phyloP scores from a whole-genome alignment of 2,888 invertebrate genomes.

The Cetonia aurata region DNA sequence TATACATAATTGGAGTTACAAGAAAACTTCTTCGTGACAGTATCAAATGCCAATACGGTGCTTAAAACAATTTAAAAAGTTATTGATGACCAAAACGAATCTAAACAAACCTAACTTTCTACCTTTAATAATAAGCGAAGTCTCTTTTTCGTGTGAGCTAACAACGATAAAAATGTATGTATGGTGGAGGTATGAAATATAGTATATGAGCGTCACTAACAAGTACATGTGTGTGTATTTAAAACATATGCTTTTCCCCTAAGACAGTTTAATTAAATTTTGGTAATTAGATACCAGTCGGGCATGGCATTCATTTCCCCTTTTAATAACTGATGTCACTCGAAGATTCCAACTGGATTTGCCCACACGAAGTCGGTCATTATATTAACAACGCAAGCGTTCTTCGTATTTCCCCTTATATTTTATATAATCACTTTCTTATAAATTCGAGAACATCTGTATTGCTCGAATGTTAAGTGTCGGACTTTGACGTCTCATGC shows the following conservation, averaged over 20 bases:
- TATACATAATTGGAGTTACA: too few species aligned
- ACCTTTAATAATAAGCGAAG: too few species aligned
- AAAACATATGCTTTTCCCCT: background rate
- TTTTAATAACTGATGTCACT: conserved; percentile 11
- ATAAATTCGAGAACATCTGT: conserved; percentile 26
- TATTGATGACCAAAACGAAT: too few species aligned
- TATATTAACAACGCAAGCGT: background rate
- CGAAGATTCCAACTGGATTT: background rate
- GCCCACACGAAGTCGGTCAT: background rate
- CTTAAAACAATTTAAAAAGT: too few species aligned
- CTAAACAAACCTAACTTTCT: too few species aligned
- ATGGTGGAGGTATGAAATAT: too few species aligned
- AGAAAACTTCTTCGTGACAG: too few species aligned
- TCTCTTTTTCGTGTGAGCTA: too few species aligned
- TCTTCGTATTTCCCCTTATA: background rate
- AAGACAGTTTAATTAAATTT: conserved; percentile 5
- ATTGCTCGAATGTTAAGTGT: conserved; percentile 27
- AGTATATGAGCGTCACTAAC: background rate
- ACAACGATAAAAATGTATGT: too few species aligned
- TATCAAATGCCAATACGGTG: too few species aligned
- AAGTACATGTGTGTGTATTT: background rate
- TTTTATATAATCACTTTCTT: conserved; percentile 17
- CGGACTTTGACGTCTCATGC: conserved; percentile 26
- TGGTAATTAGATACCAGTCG: conserved; percentile 4
- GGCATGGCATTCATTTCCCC: background rate